These are phyloP conservation scores for Lepus americanus DNA, from an alignment of 2,113 vertebrate genomes.

Conservation along the genomic window DNA sequence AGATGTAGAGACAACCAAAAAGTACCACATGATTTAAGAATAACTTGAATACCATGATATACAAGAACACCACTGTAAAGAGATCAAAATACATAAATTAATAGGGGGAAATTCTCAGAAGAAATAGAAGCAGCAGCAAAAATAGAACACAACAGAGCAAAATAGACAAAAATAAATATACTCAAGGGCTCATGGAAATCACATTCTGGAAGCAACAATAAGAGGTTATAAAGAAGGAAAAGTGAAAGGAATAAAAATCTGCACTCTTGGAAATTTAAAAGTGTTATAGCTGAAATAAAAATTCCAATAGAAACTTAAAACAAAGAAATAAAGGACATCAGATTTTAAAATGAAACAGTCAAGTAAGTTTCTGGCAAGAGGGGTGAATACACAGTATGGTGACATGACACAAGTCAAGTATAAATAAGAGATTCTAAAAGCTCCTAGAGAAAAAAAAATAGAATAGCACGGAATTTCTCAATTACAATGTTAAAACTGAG, in stretches of 20 bases:
- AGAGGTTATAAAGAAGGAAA: neutral
- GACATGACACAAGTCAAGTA: neutral
- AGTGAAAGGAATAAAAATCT: neutral
- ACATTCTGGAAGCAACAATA: neutral
- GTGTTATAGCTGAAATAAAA: neutral
- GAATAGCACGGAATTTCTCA: neutral
- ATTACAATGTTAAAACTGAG: neutral
- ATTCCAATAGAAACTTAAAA: neutral
- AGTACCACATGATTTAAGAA: neutral
- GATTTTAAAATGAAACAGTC: neutral
- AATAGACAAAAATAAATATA: neutral
- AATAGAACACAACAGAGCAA: neutral
- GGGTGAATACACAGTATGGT: neutral
- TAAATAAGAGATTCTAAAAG: neutral
- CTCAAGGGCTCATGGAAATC: neutral
- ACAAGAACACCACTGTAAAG: neutral
- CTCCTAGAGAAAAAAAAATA: neutral
- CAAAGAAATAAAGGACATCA: neutral
- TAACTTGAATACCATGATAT: neutral
- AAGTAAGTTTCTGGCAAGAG: neutral
- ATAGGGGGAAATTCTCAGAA: neutral
- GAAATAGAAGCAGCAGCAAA: neutral
- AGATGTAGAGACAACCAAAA: neutral
- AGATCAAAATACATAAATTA: neutral
- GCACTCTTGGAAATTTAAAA: neutral